Conservation (phyloP, 2,797 vertebrate genomes). For the Aphelocoma californica region DNA sequence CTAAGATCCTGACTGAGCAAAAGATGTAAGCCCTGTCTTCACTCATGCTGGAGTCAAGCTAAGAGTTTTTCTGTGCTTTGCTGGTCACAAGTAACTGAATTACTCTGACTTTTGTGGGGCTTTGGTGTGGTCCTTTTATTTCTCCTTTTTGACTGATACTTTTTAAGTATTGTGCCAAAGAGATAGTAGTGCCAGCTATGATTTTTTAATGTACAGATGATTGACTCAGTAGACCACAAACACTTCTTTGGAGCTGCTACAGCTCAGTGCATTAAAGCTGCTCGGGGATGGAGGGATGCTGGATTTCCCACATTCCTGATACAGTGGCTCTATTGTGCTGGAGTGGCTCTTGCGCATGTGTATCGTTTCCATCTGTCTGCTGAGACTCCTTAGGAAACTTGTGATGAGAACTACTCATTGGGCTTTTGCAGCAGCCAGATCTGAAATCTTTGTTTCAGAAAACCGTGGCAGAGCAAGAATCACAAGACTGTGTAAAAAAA, state of each 20-base stretch:
- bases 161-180: neutral
- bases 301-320: slow-evolving; percentile 42
- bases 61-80: neutral
- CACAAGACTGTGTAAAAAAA: neutral
- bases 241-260: slow-evolving; percentile 51
- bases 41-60: neutral
- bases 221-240: slow-evolving; percentile 25
- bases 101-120: neutral
- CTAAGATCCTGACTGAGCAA: neutral
- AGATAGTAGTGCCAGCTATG: slow-evolving; percentile 6
- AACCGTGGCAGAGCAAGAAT: neutral
- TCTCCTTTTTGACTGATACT: neutral
- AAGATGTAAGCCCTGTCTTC: neutral
- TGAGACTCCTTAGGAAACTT: slow-evolving; percentile 51
- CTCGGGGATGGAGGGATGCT: slow-evolving; percentile 44
- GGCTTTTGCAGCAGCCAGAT: slow-evolving; percentile 10
- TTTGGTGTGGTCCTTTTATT: slow-evolving; percentile 2
- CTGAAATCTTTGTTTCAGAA: slow-evolving; percentile 10
- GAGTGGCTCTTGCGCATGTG: slow-evolving; percentile 39
- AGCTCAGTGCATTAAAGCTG: slow-evolving; percentile 33
- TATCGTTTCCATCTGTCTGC: slow-evolving; percentile 59
- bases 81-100: neutral
- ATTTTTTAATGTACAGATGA: slow-evolving; percentile 46
- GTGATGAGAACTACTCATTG: slow-evolving; percentile 37
- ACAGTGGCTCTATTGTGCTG: slow-evolving; percentile 47